A percentile compares a stretch with the other conserved stretches of the same genome.
These are phyloP conservation scores for Chesias legatella DNA, from an alignment of 2,888 invertebrate genomes.

Conservation along the genomic window DNA sequence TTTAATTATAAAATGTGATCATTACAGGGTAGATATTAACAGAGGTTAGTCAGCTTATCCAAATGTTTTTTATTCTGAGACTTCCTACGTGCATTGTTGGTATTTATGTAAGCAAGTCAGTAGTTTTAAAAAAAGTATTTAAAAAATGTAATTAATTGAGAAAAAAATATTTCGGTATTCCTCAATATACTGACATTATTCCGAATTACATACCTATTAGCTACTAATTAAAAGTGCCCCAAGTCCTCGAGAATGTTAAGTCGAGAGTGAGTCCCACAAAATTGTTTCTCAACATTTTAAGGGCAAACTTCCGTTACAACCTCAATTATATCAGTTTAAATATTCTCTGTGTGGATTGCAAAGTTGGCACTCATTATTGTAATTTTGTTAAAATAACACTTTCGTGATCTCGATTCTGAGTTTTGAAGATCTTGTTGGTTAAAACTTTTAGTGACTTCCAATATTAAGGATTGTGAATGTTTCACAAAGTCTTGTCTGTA, in stretches of 20 bases:
- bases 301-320: slow-evolving; percentile 61
- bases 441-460: not conserved
- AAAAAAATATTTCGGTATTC: too few relatives aligned
- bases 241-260: slow-evolving; percentile 20
- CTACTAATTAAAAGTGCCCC: slow-evolving; percentile 17
- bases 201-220: slow-evolving; percentile 13
- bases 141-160: too few relatives aligned
- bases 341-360: slow-evolving; percentile 61
- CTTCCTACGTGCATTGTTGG: too few relatives aligned
- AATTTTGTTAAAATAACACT: slow-evolving; percentile 35
- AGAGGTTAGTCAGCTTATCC: too few relatives aligned
- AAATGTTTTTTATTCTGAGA: too few relatives aligned
- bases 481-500: slow-evolving; percentile 3
- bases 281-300: slow-evolving; percentile 51
- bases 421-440: slow-evolving; percentile 19
- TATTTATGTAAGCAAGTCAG: too few relatives aligned
- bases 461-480: not conserved
- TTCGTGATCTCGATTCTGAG: slow-evolving; percentile 26
- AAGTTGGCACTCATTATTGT: slow-evolving; percentile 45
- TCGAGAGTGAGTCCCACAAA: slow-evolving; percentile 25
- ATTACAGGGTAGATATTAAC: too few relatives aligned
- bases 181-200: slow-evolving; percentile 4
- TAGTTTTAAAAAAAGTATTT: too few relatives aligned
- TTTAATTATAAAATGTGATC: too few relatives aligned
- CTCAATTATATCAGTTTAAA: slow-evolving; percentile 63